Conservation (phyloP, 1,140 invertebrate genomes). For the Homalodisca vitripennis region DNA sequence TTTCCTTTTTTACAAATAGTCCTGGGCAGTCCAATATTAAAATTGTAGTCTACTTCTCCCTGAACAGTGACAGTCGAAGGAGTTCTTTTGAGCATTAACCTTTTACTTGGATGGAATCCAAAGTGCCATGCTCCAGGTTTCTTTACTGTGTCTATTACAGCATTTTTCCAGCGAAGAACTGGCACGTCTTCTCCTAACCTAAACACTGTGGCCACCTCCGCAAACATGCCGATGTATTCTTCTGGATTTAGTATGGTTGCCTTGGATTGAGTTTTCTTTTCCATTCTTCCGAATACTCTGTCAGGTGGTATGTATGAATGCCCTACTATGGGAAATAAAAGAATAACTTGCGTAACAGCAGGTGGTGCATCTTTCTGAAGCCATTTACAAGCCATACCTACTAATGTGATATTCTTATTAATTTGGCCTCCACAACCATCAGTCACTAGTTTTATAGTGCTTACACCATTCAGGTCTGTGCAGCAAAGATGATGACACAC, state of each 20-base stretch:
- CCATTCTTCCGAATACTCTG: conserved; percentile 42
- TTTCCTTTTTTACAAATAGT: too few species aligned
- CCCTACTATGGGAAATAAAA: conserved; percentile 43
- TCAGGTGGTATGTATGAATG: conserved; percentile 44
- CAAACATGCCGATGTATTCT: conserved; percentile 28
- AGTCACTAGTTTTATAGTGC: conserved; percentile 27
- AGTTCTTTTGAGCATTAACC: conserved; percentile 26
- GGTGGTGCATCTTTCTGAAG: conserved; percentile 31
- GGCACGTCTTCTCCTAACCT: too few species aligned
- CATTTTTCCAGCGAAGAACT: conserved; percentile 28
- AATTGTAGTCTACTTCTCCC: conserved; percentile 26
- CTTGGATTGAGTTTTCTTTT: conserved; percentile 39
- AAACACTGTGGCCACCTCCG: too few species aligned
- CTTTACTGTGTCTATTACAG: conserved; percentile 10
- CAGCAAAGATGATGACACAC: conserved; percentile 38
- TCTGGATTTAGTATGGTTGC: conserved; percentile 31
- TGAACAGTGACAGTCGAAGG: conserved; percentile 1
- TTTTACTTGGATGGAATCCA: too few species aligned
- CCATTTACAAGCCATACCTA: conserved; percentile 39
- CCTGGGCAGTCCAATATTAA: too few species aligned
- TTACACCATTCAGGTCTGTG: conserved; percentile 23
- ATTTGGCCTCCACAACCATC: conserved; percentile 33
- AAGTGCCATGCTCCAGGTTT: conserved; percentile 30
- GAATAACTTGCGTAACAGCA: conserved; percentile 38
- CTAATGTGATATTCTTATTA: conserved; percentile 33